Conservation (phyloP, 2,113 vertebrate species). For the Terrapene triunguis region DNA sequence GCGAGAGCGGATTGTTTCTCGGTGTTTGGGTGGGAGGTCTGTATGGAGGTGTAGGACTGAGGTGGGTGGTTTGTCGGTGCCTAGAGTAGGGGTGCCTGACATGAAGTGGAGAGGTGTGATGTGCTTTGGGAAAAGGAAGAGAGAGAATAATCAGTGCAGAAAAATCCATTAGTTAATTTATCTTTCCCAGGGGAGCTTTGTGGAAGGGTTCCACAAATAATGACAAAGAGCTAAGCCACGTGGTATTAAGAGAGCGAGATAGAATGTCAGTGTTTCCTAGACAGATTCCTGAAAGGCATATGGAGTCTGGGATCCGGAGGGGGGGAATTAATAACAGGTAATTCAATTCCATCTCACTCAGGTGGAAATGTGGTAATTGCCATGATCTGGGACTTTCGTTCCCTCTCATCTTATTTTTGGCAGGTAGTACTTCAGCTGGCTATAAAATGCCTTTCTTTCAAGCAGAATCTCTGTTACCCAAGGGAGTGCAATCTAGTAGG, state of each 20-base stretch:
- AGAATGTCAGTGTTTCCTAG: not conserved
- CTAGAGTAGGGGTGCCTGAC: not conserved
- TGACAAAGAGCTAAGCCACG: accelerated
- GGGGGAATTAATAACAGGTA: not conserved
- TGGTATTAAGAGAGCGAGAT: accelerated
- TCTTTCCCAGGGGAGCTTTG: not conserved
- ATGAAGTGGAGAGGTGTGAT: not conserved
- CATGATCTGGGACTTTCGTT: accelerated
- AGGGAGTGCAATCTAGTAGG: not conserved
- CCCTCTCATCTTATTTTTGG: not conserved
- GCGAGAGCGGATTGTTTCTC: not conserved
- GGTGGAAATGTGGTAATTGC: accelerated
- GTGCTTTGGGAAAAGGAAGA: accelerated
- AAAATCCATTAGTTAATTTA: accelerated
- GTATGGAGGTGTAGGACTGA: not conserved
- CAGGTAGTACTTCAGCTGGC: accelerated
- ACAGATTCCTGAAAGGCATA: not conserved
- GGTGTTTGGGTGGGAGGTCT: not conserved
- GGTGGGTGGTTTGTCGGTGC: not conserved
- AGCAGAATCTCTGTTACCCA: not conserved
- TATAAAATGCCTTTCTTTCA: accelerated
- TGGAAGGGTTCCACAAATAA: not conserved
- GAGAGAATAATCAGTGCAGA: accelerated
- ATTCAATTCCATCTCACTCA: accelerated
- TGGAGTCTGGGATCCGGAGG: not conserved